Base-by-base conservation (phyloP, 2,888 invertebrate species). In the Ectemnius continuus region DNA sequence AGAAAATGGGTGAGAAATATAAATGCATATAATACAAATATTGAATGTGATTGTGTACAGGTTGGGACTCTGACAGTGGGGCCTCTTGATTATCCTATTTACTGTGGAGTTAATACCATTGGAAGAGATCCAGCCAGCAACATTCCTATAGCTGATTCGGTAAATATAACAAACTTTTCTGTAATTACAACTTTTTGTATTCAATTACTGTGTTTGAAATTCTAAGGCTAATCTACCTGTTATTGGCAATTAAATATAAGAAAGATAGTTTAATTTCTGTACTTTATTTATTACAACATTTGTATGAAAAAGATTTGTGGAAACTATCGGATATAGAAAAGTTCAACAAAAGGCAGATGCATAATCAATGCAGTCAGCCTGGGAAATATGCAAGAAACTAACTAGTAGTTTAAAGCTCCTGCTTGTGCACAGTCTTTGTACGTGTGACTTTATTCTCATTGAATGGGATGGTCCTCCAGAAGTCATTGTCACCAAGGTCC, bases 391-490 rank as follows among this genome's bases (percentile, higher is more conserved):
- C 11, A n/a, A n/a, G 3, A 23, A 23, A 23, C 23, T 2, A 56
- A n/a, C 8, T 26, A 28, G 57, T 11, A 16, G n/a, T 61, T 69
- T 67, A 77, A 46, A 77, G 45, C 63, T 77, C 76, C 56, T 73
- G 64, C 58, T 18, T 77, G 6, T 1, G 11, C 0, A 4, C 26
- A n/a, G 5, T 2, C 5, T 57, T 1, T 45, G n/a, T 11, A 28
- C 6, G 18, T 2, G 4, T 20, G 13, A 81, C 60, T 81, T 93
- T 92, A 86, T 94, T 94, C 87, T 95, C 94, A 26, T 92, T 86
- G 47, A 95, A 92, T 0, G 93, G 92, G 0, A 94, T 91, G 8
- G 91, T 91, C 80, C 93, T 92, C 95, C 95, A 95, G 89, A 95
- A 94, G 48, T 92, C 85, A 36, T 91, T 91, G 26, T 93, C 91